These are phyloP conservation scores for Drosophila navojoa DNA, from an alignment of 1,140 invertebrate genomes.

Conservation along the genomic window DNA sequence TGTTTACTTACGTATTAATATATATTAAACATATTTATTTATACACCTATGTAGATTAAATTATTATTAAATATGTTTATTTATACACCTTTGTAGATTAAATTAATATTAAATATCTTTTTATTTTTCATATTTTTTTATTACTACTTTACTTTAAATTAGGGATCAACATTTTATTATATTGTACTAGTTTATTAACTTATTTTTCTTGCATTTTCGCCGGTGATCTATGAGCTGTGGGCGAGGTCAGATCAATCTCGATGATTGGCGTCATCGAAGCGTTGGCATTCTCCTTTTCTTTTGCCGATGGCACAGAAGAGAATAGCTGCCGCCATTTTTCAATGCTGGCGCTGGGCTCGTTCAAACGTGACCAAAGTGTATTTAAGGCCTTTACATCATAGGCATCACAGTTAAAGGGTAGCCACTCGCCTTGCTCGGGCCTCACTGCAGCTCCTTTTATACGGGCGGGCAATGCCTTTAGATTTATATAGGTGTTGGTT, in stretches of 20 bases:
- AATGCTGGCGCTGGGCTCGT: neutral
- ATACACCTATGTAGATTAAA: too few species aligned
- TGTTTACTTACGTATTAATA: too few species aligned
- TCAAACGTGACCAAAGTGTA: constrained; percentile 19
- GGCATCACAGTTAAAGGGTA: constrained; percentile 41
- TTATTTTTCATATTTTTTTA: neutral
- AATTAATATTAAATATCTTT: too few species aligned
- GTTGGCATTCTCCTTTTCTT: constrained; percentile 21
- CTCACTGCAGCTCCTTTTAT: constrained; percentile 50
- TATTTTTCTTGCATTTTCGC: neutral
- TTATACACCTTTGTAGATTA: too few species aligned
- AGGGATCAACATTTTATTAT: neutral
- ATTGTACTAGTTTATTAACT: neutral
- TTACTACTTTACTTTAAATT: neutral
- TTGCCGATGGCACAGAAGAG: neutral
- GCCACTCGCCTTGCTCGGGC: constrained; percentile 24
- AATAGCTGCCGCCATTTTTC: constrained; percentile 53
- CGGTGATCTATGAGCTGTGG: constrained; percentile 13
- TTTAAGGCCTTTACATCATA: constrained; percentile 18
- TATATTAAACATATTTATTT: too few species aligned
- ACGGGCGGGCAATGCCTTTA: constrained; percentile 45
- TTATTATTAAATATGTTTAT: too few species aligned
- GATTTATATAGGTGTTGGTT: constrained; percentile 56
- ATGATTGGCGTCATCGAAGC: constrained; percentile 40
- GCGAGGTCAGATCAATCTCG: constrained; percentile 65